Conservation (phyloP, 2,888 invertebrate species). For the Cactoblastis cactorum region DNA sequence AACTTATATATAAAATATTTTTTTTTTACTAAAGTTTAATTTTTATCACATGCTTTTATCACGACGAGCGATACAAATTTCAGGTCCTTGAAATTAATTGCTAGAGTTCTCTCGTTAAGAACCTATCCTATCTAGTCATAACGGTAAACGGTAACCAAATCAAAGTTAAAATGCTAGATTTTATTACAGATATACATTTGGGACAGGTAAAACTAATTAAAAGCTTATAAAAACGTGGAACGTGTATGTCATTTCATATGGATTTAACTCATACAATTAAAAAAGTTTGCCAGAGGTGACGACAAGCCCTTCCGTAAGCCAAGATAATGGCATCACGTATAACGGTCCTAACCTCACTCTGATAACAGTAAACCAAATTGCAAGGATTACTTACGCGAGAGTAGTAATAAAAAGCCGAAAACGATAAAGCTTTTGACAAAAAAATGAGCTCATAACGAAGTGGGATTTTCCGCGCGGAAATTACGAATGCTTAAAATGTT, state of each 20-base stretch:
- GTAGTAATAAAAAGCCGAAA: slow-evolving; percentile 49
- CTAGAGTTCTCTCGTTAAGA: no score
- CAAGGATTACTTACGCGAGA: slow-evolving; percentile 52
- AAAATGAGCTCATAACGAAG: slow-evolving; percentile 33
- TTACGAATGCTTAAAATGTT: slow-evolving; percentile 2
- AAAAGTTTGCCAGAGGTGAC: slow-evolving; percentile 30
- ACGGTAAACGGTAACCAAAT: no score
- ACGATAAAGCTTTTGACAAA: slow-evolving; percentile 34
- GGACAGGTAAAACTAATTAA: no score
- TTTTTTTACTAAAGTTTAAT: no score
- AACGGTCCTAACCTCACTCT: slow-evolving; percentile 49
- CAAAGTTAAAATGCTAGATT: no score
- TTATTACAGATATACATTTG: no score
- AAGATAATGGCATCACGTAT: slow-evolving; percentile 63
- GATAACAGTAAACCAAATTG: slow-evolving; percentile 62
- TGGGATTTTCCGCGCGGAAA: neutral
- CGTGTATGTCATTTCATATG: neutral
- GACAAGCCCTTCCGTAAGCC: slow-evolving; percentile 42
- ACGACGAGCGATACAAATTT: no score
- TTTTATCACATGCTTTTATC: no score
- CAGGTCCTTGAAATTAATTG: no score
- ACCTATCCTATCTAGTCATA: no score
- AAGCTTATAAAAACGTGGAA: slow-evolving; percentile 29
- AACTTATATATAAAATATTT: no score
- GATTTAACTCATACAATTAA: slow-evolving; percentile 24